Evolutionary conservation across 2,113 vertebrate genomes (phyloP), one percentile per base, ranked within the genome.

Genomic region (Ammodramus savannarum): DNA sequence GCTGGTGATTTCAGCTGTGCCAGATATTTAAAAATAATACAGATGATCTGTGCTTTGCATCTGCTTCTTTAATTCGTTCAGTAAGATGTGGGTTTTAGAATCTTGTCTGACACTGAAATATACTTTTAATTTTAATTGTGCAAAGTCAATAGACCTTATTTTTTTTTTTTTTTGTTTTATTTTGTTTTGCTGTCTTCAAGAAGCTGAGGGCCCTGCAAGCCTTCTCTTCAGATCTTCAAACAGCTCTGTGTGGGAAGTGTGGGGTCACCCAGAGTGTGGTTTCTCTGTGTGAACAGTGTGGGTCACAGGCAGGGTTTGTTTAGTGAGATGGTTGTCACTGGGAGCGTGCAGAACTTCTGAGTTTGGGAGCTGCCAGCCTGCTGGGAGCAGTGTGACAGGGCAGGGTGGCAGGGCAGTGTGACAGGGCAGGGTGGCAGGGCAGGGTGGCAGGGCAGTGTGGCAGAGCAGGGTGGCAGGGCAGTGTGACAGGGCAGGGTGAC

Each of bases 231-330:
- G 22, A 41, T 88, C 87, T 85, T 81, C 71, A 90, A 49, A 71
- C 91, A 93, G 48, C 72, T 92, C 67, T 80, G 82, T 71, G 90
- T 94, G 65, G 94, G 94, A 96, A 51, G 95, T 15, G 43, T 67
- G 87, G 92, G 82, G 72, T 91, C 91, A 86, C 17, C 8, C 4
- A 36, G 78, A 74, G 75, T 72, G 82, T 67, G 75, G 63, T 78
- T 93, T 94, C 82, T 75, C 0, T 3, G 16, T 0, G 4, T 39
- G 87, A 87, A 29, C 72, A 19, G 51, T 16, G 38, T 5, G 9
- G 89, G 79, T 85, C 91, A 88, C 62, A 72, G 63, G n/a, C 63
- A 59, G 81, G 18, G 63, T 69, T 82, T 82, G 49, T 39, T 83
- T 58, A n/a, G 78, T 11, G 79, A 83, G 71, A 55, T 91, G 1